These are phyloP conservation scores for Myzus persicae DNA, from an alignment of 1,140 invertebrate genomes.

Conservation along the genomic window DNA sequence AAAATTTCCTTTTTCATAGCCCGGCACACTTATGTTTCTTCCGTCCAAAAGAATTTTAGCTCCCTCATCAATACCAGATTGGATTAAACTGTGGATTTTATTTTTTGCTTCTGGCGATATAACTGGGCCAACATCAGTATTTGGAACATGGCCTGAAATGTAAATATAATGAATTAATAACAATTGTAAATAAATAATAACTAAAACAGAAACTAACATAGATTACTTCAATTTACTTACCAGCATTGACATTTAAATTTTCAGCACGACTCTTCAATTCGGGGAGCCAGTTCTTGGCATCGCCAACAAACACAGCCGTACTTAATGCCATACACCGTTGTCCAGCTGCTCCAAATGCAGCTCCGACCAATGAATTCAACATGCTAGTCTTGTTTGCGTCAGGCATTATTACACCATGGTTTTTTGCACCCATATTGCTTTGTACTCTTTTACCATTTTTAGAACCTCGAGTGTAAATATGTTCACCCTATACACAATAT, in stretches of 20 bases:
- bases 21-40: constrained; percentile 79
- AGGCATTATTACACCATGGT: constrained; percentile 95
- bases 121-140: constrained; percentile 96
- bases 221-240: constrained; percentile 63
- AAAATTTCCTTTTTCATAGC: constrained; percentile 97
- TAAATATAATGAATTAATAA: constrained; percentile 36
- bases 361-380: constrained; percentile 91
- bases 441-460: constrained; percentile 95
- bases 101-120: constrained; percentile 92
- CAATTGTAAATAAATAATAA: neutral
- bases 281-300: constrained; percentile 92
- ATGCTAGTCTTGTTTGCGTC: constrained; percentile 98
- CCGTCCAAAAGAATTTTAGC: constrained; percentile 92
- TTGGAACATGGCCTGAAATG: constrained; percentile 80
- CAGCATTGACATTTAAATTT: constrained; percentile 91
- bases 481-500: constrained; percentile 76
- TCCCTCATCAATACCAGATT: constrained; percentile 88
- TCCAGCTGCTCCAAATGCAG: constrained; percentile 93
- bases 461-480: constrained; percentile 92
- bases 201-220: neutral
- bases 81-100: constrained; percentile 84
- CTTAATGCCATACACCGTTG: constrained; percentile 99
- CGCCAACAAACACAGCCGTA: constrained; percentile 96
- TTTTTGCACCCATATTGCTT: constrained; percentile 99
- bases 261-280: constrained; percentile 89